Evolutionary conservation across 2,113 vertebrate species (phyloP).

Genomic region (Chascanopsetta lugubris): DNA sequence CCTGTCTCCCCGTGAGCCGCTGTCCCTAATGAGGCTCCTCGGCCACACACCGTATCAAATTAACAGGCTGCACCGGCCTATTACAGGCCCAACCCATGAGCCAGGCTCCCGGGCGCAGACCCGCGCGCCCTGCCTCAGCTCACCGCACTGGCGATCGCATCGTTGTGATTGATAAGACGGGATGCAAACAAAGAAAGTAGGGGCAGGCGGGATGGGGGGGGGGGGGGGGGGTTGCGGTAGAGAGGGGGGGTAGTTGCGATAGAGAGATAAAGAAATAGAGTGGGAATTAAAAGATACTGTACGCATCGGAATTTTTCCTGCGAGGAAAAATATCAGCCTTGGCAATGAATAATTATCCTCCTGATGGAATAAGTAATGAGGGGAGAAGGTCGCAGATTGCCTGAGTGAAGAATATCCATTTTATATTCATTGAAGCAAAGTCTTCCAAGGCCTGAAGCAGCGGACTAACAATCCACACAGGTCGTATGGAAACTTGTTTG

Average conservation of each 20-base stretch:
- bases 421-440: slow-evolving; percentile 18
- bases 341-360: slow-evolving; percentile 51
- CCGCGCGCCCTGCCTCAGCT: slow-evolving; percentile 26
- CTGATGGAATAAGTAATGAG: slow-evolving; percentile 66
- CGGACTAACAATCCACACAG: slow-evolving; percentile 16
- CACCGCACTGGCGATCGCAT: slow-evolving; percentile 40
- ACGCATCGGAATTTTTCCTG: slow-evolving; percentile 29
- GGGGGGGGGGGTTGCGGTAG: no score
- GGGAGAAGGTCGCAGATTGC: slow-evolving; percentile 58
- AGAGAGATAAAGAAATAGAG: not conserved
- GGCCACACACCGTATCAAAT: slow-evolving; percentile 70
- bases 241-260: not conserved
- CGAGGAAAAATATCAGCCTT: slow-evolving; percentile 28
- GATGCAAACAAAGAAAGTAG: slow-evolving; percentile 52
- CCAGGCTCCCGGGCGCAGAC: slow-evolving; percentile 57
- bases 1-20: slow-evolving; percentile 34
- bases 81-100: slow-evolving; percentile 63
- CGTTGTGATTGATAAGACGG: slow-evolving; percentile 71
- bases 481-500: not conserved
- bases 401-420: slow-evolving; percentile 28
- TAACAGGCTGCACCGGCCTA: slow-evolving; percentile 73
- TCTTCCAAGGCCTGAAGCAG: slow-evolving; percentile 11
- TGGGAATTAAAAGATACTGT: slow-evolving; percentile 5
- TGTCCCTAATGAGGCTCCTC: slow-evolving; percentile 72
- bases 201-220: no score